These are phyloP conservation scores for Paracanthobrama guichenoti DNA, from an alignment of 2,113 vertebrate species.

Conservation along the genomic window DNA sequence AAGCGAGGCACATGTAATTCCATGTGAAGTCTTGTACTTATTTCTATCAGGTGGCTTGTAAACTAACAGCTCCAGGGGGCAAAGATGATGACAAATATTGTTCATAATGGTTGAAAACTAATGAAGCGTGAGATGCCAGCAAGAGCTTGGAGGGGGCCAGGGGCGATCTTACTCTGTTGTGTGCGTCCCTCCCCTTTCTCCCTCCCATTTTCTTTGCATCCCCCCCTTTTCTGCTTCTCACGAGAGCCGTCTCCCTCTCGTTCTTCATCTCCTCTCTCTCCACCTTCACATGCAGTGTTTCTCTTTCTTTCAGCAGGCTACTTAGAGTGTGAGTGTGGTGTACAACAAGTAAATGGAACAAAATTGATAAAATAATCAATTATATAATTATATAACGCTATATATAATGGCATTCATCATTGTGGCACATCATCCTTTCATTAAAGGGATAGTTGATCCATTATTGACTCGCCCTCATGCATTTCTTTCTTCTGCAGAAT, in stretches of 20 bases:
- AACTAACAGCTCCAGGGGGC: constrained; percentile 55
- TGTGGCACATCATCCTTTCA: not conserved
- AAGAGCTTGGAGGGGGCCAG: constrained; percentile 48
- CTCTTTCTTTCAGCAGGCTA: constrained; percentile 7
- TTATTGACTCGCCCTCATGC: not conserved
- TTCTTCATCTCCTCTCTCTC: not conserved
- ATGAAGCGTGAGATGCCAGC: constrained; percentile 57
- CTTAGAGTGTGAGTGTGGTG: not conserved
- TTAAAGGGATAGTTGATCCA: too few relatives aligned
- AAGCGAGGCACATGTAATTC: constrained; percentile 52
- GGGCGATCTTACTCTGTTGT: constrained; percentile 44
- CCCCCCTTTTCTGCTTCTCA: constrained; percentile 22
- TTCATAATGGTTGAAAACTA: constrained; percentile 60
- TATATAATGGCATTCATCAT: too few relatives aligned
- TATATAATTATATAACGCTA: too few relatives aligned
- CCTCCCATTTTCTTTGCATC: constrained; percentile 12
- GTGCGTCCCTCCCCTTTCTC: not conserved
- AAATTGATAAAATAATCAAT: too few relatives aligned
- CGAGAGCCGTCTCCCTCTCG: not conserved
- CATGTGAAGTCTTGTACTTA: constrained; percentile 53
- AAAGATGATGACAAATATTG: constrained; percentile 56
- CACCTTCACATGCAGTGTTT: constrained; percentile 18
- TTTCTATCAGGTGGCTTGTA: constrained; percentile 62
- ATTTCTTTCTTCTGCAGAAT: not conserved
- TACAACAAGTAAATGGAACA: not conserved